A percentile compares a stretch with the other conserved stretches of the same genome.
These are phyloP conservation scores for sheep (Ovis aries) DNA, from an alignment of 2,113 vertebrate species.

Conservation along the genomic window ARS-UI_Ramb_v3.0 NC_056067.1:31117501-31118000, in stretches of 20 bases:
- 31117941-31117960: neutral
- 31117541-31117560: no score
- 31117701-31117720: neutral
- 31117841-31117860: neutral
- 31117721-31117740: neutral
- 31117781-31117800: accelerated
- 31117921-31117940: neutral
- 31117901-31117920: neutral
- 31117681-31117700: neutral
- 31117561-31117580: no score
- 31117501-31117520: no score
- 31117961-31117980: neutral
- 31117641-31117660: neutral
- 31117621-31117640: neutral
- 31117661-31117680: neutral
- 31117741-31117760: neutral
- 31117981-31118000: neutral
- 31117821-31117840: neutral
- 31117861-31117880: neutral
- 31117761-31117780: neutral
- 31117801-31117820: neutral
- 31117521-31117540: no score
- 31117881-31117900: neutral
- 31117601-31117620: neutral
- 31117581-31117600: no score